Base-by-base conservation (phyloP, 2,888 invertebrate genomes). In the Pammene aurita region DNA sequence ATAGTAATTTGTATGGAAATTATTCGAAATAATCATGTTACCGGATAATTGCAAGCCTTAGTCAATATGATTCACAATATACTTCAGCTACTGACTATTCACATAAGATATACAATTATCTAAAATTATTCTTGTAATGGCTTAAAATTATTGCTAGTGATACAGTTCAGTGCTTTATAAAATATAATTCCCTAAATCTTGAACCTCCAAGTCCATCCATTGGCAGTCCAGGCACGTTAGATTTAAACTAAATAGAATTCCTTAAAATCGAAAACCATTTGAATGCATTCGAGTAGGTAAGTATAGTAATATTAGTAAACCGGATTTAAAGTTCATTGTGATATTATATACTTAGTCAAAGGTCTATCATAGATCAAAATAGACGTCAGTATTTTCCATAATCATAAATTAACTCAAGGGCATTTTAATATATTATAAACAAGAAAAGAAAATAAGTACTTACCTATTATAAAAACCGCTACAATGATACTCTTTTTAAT, bases 391-490 rank as follows among this genome's bases (percentile, higher is more conserved):
- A 41, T 62, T 55, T 56, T 67, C 48, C 62, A 55, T 54, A 16
- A 41, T 55, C 46, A n/a, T 46, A 34, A 46, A 55, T 55, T 54
- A 55, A 61, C 26, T 67, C 66, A 67, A 67, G 61, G 67, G 67
- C 61, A 66, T 34, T 10, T 16, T 6, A 5, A 26, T n/a, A 41
- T n/a, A 42, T 54, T 41, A 41, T 41, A 34, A 55, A 16, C 41
- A 61, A 48, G 54, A 46, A 62, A 35, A 46, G 46, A 26, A 26
- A 26, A 26, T 26, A 26, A 26, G 26, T 26, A 26, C 66, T 70
- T 55, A 70, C 70, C 66, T 18, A 70, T 54, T 26, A 70, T 14
- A 50, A 70, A 44, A n/a, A 70, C 52, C 56, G 57, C 57, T 58
- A 66, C 10, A 58, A 70, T 63, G 9, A 70, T 6, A 14, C 56